Conservation (phyloP, 2,888 invertebrate species). For the Azorinus chamasolen region DNA sequence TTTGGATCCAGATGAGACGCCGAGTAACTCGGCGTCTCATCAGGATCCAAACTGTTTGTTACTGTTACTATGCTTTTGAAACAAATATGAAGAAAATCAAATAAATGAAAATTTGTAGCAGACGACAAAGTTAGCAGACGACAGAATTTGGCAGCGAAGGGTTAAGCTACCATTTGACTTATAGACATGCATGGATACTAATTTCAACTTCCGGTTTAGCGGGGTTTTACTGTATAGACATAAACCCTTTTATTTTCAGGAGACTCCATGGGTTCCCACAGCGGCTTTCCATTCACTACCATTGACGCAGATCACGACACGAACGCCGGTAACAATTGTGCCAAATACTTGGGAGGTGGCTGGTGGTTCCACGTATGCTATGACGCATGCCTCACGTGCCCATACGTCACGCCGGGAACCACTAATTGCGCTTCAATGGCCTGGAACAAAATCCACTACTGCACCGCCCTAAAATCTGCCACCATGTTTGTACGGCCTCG, state of each 20-base stretch:
- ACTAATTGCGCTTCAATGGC: constrained; percentile 32
- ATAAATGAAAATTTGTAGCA: too few relatives aligned
- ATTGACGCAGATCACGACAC: constrained; percentile 30
- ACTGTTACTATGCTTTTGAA: too few relatives aligned
- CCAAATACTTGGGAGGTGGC: constrained; percentile 29
- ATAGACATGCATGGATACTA: too few relatives aligned
- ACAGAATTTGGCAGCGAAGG: too few relatives aligned
- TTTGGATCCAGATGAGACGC: too few relatives aligned
- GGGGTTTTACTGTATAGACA: too few relatives aligned
- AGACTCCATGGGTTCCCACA: constrained; percentile 37
- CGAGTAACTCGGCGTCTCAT: too few relatives aligned
- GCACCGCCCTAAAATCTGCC: constrained; percentile 32
- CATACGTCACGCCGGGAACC: constrained; percentile 30
- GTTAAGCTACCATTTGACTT: too few relatives aligned
- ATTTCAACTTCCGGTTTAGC: too few relatives aligned
- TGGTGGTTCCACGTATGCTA: constrained; percentile 56
- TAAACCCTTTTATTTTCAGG: constrained; percentile 12
- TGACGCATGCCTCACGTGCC: constrained; percentile 50
- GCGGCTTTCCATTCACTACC: constrained; percentile 40
- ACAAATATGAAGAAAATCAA: too few relatives aligned
- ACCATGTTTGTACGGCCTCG: constrained; percentile 47
- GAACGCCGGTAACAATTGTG: constrained; percentile 24
- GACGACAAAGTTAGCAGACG: too few relatives aligned
- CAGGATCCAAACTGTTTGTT: too few relatives aligned
- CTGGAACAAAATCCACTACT: constrained; percentile 43